Evolutionary conservation across 1,140 invertebrate species (phyloP), one percentile per base, ranked within the genome.

Genomic region (Apis cerana): DNA sequence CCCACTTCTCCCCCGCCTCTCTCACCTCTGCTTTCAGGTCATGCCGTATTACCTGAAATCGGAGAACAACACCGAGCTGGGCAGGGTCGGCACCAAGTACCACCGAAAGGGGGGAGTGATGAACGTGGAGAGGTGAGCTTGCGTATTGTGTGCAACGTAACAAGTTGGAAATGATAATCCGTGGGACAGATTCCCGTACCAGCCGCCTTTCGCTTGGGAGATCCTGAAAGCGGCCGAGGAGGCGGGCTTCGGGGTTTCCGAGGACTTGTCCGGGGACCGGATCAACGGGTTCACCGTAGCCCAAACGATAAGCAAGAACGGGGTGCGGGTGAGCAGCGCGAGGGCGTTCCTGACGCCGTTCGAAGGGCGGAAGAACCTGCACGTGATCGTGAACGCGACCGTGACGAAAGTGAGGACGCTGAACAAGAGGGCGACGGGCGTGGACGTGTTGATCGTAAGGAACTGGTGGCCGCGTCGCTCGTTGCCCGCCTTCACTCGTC

Each of bases 381-480:
- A 97, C 84, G 94, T 98, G 0, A 89, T 95, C 80, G 85, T 97
- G 0, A 96, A 97, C 75, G 95, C 97, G 0, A 95, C 95, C 0
- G 97, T 94, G 0, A 96, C 95, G 0, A 96, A 95, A 85, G 88
- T 95, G 19, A 62, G 54, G 0, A 23, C 5, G 0, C 0, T 7
- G 4, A 56, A 59, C 0, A 90, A 89, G 27, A 78, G 48, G 67
- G 91, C 85, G 0, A 83, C 84, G 17, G 92, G 89, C 12, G 86
- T 93, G 9, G 67, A 91, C 67, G 87, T 89, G 58, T 10, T 89
- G 15, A 50, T 59, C 68, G 92, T 91, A 75, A 82, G 85, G 33
- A 10, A n/a, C n/a, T n/a, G n/a, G n/a, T n/a, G n/a, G n/a, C n/a
- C n/a, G n/a, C n/a, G n/a, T n/a, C n/a, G n/a, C n/a, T n/a, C n/a